Evolutionary conservation across 1,140 invertebrate species (phyloP), one percentile per base, ranked within the genome.

Genomic region (Tetraneura akinire): DNA sequence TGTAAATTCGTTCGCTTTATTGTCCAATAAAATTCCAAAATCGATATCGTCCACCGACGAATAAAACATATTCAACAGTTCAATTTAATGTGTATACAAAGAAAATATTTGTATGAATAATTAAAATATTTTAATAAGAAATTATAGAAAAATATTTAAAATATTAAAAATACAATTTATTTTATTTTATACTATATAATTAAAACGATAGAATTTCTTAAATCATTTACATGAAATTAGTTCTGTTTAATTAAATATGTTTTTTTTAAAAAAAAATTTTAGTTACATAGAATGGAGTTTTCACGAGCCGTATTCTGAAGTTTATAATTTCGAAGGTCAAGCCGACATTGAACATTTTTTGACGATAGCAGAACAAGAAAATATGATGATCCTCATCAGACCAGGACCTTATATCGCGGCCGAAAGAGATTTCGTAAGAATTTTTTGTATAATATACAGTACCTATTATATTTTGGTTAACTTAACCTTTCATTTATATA

Each of bases 331-430:
- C 88, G 85, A 88, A 51, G 94, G 91, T 1, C 91, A 95, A 80
- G 89, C 90, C 6, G 92, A 98, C 86, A 82, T 98, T 47, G 85
- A 88, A 18, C 83, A 88, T 64, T 98, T 96, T 84, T 87, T 98
- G 26, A 86, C 90, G 81, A 86, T 91, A 5, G 95, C 95, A 0
- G 88, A 94, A 81, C 90, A 94, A 83, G 91, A 94, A 84, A 93
- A 90, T 82, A 86, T 98, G 42, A 85, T 92, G 21, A 95, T 97
- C 0, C 90, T 98, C 23, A 85, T 98, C 0, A 87, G 96, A 81
- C 91, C 94, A 2, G 97, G 97, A 0, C 97, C 97, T 0, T 98
- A 95, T 83, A 97, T 98, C 81, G 97, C 96, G 87, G 94, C 94
- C 42, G 92, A 94, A 85, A 88, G 92, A 86, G 92, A 94, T 82